Evolutionary conservation across 2,797 vertebrate genomes (phyloP), one percentile per base, ranked within the genome.

Genomic region (Cynopterus sphinx): DNA sequence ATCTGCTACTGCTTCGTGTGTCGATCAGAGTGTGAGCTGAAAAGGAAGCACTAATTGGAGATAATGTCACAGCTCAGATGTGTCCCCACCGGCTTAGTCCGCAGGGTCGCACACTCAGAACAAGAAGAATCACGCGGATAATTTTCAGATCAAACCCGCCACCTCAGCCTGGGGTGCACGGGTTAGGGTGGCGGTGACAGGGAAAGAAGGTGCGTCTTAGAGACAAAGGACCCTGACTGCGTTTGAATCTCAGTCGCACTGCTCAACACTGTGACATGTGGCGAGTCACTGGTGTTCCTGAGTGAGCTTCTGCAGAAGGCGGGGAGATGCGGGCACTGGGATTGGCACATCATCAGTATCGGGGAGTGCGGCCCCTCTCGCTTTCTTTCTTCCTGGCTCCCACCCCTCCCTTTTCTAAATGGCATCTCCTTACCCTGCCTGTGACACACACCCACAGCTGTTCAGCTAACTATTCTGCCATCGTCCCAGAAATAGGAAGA

Each of bases 261-360:
- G 31, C 36, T 86, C 17, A 2, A 5, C 49, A 49, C 16, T 15
- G 33, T 33, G 22, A 63, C 22, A 26, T 0, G 7, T 55, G 11
- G 22, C 19, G 22, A 39, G 24, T 21, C 24, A 5, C 8, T 0
- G 28, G n/a, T 2, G 5, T 3, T 65, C 31, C 10, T 17, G 41
- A 16, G 17, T 1, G 0, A 31, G 68, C 3, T 43, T 86, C 57
- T 36, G 39, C 9, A 19, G 75, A 17, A 68, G 83, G 33, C 5
- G 57, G 90, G 24, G 4, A 6, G n/a, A 15, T 28, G 0, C 0
- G 6, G 24, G n/a, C 9, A 1, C 0, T 10, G 2, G 16, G 15
- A 31, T 5, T 9, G 84, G 43, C 2, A 22, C 26, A 2, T 24
- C 26, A 2, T 17, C 24, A 1, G 0, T 15, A 5, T 55, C 39